Percentiles rank a stretch among this genome's conserved stretches.
phyloP scores from a whole-genome alignment of 2,888 invertebrate species.

The Drosophila hamatofila region DNA sequence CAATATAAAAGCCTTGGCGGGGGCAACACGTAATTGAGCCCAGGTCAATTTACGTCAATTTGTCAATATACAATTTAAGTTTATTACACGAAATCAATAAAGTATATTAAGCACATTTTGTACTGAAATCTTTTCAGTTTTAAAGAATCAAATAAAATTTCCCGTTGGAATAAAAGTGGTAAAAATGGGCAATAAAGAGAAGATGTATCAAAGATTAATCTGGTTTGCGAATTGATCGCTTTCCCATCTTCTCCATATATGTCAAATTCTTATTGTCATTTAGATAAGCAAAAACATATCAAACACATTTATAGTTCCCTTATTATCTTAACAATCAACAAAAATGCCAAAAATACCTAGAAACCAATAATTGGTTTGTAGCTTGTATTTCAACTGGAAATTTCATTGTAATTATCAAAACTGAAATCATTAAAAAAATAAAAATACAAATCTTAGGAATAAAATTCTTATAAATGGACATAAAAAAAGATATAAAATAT shows the following conservation, averaged over 20 bases:
- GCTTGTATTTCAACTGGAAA: too few relatives aligned
- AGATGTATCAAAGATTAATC: too few relatives aligned
- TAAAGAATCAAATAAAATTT: too few relatives aligned
- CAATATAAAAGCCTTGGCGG: neutral
- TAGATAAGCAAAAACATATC: neutral
- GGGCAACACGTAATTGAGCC: neutral
- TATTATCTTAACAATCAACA: neutral
- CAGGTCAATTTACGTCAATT: conserved; percentile 3
- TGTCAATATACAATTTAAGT: neutral
- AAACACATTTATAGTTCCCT: neutral
- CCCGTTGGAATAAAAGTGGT: neutral
- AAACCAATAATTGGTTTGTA: too few relatives aligned
- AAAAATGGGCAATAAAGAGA: too few relatives aligned
- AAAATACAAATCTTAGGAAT: too few relatives aligned
- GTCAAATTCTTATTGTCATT: neutral
- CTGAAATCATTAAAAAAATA: too few relatives aligned
- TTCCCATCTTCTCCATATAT: neutral
- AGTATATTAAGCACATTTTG: neutral
- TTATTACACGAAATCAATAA: neutral
- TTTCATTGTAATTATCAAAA: too few relatives aligned
- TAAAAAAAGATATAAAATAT: too few relatives aligned
- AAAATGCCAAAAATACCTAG: too few relatives aligned
- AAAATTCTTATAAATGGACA: too few relatives aligned
- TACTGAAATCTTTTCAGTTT: neutral
- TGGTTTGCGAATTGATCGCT: neutral